phyloP scores from a whole-genome alignment of 2,113 vertebrate genomes.

The Myanophis thanlyinensis region DNA sequence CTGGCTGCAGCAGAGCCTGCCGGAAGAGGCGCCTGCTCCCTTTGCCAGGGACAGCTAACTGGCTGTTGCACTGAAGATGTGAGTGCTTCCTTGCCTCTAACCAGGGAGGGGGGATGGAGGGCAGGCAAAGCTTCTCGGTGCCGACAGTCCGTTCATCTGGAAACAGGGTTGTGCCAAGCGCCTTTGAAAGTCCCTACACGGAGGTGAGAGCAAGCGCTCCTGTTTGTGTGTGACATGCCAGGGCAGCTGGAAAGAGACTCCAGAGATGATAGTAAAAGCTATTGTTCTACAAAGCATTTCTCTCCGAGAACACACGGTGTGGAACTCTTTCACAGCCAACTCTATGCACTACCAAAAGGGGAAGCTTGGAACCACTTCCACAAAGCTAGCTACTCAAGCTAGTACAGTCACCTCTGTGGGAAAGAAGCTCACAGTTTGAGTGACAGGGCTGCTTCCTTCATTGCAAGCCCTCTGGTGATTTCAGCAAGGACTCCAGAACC shows the following conservation, averaged over 20 bases:
- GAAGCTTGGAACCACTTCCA: background rate
- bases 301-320: background rate
- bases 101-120: background rate
- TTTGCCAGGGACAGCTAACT: background rate
- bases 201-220: rapidly evolving
- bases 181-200: background rate
- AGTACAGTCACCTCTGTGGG: background rate
- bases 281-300: background rate
- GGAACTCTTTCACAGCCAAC: background rate
- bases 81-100: background rate
- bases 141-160: conserved; percentile 8
- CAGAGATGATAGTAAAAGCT: background rate
- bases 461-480: background rate
- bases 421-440: background rate
- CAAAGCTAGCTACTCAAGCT: background rate
- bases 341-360: no score
- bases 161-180: conserved; percentile 10
- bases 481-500: background rate
- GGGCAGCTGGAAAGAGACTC: background rate
- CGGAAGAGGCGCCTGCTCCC: background rate
- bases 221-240: background rate
- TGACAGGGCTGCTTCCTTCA: background rate
- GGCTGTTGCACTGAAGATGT: rapidly evolving
- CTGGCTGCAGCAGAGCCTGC: background rate
- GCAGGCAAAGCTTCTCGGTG: rapidly evolving